Evolutionary conservation across 2,113 vertebrate species (phyloP), one percentile per base, ranked within the genome.

Genomic region (Pluvianellus socialis): DNA sequence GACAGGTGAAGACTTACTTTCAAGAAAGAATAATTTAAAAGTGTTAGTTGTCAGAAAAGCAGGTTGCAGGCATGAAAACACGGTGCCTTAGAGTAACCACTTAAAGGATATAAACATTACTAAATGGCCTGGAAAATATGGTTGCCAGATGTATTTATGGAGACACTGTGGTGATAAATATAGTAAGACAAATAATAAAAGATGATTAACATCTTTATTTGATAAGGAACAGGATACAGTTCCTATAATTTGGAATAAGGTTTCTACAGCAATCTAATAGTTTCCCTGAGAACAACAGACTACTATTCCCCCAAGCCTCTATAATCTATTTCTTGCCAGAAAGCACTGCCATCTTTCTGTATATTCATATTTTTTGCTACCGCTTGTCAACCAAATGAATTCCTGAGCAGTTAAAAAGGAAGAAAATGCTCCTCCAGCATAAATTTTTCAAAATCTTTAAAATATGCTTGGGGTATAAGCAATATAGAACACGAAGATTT

Each of bases 121-220:
- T 55, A 94, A 95, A 79, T n/a, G 49, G 15, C 62, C 77, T 82
- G 44, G 80, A 89, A 96, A 94, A 92, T 35, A 63, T 4, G 33
- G 33, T 77, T 87, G 76, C 35, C 79, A 95, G 74, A 53, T 70
- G n/a, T 50, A 88, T 62, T 68, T 77, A 91, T 70, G 28, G 65
- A 90, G 49, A 79, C 28, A 45, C 10, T 50, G 42, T n/a, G 50
- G 62, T 73, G 58, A 85, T 76, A 93, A 93, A 71, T 66, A 72
- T 6, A 75, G 77, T 28, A 70, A 8, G 26, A 58, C 14, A 96
- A 95, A 70, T 58, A 92, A 88, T 79, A 88, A 52, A 74, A 67
- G 19, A 79, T n/a, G 8, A 92, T 92, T 87, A 94, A 44, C 33
- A 76, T 76, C 49, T 95, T 52, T 81, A 68, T 87, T 89, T 95